A percentile compares a stretch with the other conserved stretches of the same genome.
Evolutionary conservation across 1,140 invertebrate species (phyloP).

Genomic region (Battus philenor): DNA sequence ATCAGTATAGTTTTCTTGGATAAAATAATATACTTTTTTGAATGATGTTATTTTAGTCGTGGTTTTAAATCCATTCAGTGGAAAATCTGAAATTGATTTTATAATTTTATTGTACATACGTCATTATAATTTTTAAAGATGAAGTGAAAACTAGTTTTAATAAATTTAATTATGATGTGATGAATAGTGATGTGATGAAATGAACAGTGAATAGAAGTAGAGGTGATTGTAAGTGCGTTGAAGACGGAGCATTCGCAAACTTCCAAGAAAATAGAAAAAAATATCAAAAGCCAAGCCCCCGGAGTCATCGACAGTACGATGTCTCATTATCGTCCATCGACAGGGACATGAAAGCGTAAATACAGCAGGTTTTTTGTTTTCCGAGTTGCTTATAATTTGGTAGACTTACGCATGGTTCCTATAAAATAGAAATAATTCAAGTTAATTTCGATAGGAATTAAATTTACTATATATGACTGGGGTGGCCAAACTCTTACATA

Average conservation of each 20-base stretch:
- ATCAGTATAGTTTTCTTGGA: no score
- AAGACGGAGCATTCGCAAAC: constrained; percentile 25
- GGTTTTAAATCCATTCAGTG: no score
- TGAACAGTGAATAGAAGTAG: neutral
- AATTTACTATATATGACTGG: no score
- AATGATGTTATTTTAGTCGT: no score
- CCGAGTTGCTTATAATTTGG: constrained; percentile 54
- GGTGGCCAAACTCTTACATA: no score
- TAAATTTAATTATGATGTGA: no score
- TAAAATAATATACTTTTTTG: no score
- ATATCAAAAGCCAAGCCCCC: constrained; percentile 47
- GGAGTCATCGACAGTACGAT: constrained; percentile 22
- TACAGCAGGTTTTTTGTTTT: constrained; percentile 51
- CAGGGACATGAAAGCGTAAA: constrained; percentile 53
- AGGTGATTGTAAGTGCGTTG: constrained; percentile 6
- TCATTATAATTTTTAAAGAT: no score
- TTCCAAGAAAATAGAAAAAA: constrained; percentile 26
- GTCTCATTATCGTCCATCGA: constrained; percentile 23
- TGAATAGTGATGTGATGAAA: no score
- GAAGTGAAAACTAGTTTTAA: no score
- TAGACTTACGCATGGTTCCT: constrained; percentile 73
- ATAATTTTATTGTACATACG: no score
- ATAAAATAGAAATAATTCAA: constrained; percentile 57
- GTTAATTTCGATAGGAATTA: constrained; percentile 29
- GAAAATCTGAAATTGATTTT: no score